phyloP scores from a whole-genome alignment of 1,140 invertebrate species.

The Leptonema lineaticorne region DNA sequence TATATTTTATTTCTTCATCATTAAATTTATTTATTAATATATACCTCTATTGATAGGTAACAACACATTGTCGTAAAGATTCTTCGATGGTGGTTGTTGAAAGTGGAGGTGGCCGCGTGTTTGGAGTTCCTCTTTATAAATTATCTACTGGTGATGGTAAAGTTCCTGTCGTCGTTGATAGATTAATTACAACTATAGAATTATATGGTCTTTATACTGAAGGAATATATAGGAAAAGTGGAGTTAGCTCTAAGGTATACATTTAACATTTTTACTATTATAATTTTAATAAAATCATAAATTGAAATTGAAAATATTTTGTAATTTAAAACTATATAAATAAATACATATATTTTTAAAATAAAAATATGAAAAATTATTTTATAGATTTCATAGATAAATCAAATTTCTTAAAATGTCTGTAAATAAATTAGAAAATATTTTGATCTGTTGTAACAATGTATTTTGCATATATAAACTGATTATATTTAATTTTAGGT shows the following conservation, averaged over 20 bases:
- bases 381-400: no score
- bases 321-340: no score
- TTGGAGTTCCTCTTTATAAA: slow-evolving; percentile 73
- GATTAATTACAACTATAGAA: slow-evolving; percentile 87
- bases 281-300: neutral
- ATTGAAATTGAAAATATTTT: neutral
- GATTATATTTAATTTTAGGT: slow-evolving; percentile 50
- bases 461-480: neutral
- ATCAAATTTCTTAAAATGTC: no score
- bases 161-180: slow-evolving; percentile 83
- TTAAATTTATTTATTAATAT: slow-evolving; percentile 16
- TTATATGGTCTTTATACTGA: slow-evolving; percentile 89
- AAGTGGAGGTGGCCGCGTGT: slow-evolving; percentile 64
- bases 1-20: neutral
- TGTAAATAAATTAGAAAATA: no score
- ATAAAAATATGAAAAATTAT: no score
- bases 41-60: slow-evolving; percentile 50
- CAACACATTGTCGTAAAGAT: slow-evolving; percentile 63
- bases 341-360: no score
- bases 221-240: slow-evolving; percentile 92
- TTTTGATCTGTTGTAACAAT: no score
- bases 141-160: slow-evolving; percentile 75
- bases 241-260: slow-evolving; percentile 71
- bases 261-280: neutral
- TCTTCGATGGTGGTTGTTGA: slow-evolving; percentile 53